Base-by-base conservation (phyloP, 1,140 invertebrate genomes). In the Bombus waltoni region DNA sequence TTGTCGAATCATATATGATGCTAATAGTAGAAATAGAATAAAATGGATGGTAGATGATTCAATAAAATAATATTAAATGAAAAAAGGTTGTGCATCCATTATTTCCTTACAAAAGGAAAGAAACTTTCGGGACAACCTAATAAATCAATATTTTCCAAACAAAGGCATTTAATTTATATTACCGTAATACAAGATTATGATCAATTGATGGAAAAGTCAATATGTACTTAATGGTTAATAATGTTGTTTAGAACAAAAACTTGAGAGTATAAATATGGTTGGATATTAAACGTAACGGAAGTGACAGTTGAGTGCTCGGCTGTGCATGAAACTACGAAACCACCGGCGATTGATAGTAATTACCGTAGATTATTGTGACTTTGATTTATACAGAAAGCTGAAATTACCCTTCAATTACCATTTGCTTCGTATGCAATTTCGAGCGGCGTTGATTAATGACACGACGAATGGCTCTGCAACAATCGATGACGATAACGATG, bases 321-420 rank as follows among this genome's bases (percentile, higher is more conserved):
- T 79, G 77, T 75, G 28, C 42, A 47, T 68, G 75, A 65, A 77
- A 77, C 81, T 74, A 77, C 81, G 66, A 77, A 87, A 87, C 70
- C 59, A 70, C 57, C 44, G 70, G 57, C 74, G 82, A 91, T 91
- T 90, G 87, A 90, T 91, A 85, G 89, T 90, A 91, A 91, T 91
- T 88, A 90, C 85, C 80, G 66, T 88, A 87, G 80, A 90, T 91
- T 90, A 91, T 91, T 88, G 89, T 84, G 79, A 85, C 83, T 71
- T 88, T 89, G 88, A 91, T 90, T 90, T 91, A 91, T 90, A 90
- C 85, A 85, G 88, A 91, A 87, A 85, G 87, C 65, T 75, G 71
- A 87, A 91, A 91, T 91, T 91, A 88, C 85, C 85, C 85, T 87
- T 90, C 87, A 88, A 91, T 90, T 90, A 86, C 82, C 80, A 83